Evolutionary conservation across 2,113 vertebrate species (phyloP).

Genomic region (Spheniscus mendiculus): DNA sequence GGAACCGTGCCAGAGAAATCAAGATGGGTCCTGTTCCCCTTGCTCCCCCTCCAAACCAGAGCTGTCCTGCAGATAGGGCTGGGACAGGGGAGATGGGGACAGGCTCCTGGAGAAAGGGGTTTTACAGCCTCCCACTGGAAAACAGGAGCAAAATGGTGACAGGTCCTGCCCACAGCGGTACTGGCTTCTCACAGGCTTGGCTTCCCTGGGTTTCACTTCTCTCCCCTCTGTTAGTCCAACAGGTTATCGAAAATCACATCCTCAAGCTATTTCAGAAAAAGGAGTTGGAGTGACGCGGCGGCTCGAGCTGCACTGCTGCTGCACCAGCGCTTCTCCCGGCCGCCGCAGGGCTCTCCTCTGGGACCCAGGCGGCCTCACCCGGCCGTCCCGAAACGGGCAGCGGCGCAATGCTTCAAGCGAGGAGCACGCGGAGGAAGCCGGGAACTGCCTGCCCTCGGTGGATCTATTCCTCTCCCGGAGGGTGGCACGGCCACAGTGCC

Average conservation of each 20-base stretch:
- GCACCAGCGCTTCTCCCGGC: not conserved
- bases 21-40: not conserved
- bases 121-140: not conserved
- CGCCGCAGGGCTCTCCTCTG: not conserved
- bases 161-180: not conserved
- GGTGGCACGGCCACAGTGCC: not conserved
- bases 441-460: not conserved
- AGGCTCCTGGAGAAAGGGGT: not conserved
- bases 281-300: not conserved
- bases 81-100: not conserved
- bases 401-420: rapidly evolving
- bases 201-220: not conserved
- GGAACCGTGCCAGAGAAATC: not conserved
- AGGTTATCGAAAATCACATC: constrained; percentile 87
- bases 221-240: constrained; percentile 76
- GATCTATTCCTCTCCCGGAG: not conserved
- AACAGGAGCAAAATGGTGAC: rapidly evolving
- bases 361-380: not conserved
- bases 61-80: not conserved
- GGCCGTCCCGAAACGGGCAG: rapidly evolving
- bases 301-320: not conserved
- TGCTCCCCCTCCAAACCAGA: not conserved
- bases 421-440: rapidly evolving
- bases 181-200: not conserved
- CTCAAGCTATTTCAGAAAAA: constrained; percentile 76